Base-by-base conservation (phyloP, 23 tunicate genomes). In the Ascidia mentula region DNA sequence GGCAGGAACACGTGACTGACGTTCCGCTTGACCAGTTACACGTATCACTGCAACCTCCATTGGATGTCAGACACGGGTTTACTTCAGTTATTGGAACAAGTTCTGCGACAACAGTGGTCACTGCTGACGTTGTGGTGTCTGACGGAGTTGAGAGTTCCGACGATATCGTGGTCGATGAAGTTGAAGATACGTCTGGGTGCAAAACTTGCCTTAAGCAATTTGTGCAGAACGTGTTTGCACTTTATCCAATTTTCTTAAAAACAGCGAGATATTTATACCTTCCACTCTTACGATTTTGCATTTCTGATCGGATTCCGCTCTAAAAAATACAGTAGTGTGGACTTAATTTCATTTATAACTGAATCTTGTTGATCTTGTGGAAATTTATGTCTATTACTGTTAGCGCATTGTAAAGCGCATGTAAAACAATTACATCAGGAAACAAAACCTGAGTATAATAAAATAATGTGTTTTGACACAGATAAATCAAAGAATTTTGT, bases 1-100 rank as follows among this genome's bases (percentile, higher is more conserved):
- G 26, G 36, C 80, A 77, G 0, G 32, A 26, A 26, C 80, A 77
- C 5, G 45, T 39, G 80, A 36, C 42, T 6, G 80, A 3, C 8
- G 45, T 46, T n/a, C 69, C 69, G 8, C 69, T 46, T 36, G 28
- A 4, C 69, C 69, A 39, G 46, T 7, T 39, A 32, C 78, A 74
- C 24, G 38, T 37, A n/a, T 74, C 78, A 24, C 80, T 77, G 38
- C 80, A 42, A 45, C 32, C 45, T 15, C 80, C 80, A 26, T 77
- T 77, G 35, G 37, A 18, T 32, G 69, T 34, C 34, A 45, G 32
- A 24, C 69, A 42, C 12, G 80, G 80, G 34, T 77, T 40, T n/a
- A 45, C 69, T 45, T 35, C 38, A 18, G 53, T 2, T 34, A 36
- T 53, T 6, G 65, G 22, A 20, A 5, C 65, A 53, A 42, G 53